Percentiles rank a stretch among this genome's conserved stretches.
Evolutionary conservation across 92 coral and sea anemone genomes (phyloP).

Genomic region (Metridium senile): DNA sequence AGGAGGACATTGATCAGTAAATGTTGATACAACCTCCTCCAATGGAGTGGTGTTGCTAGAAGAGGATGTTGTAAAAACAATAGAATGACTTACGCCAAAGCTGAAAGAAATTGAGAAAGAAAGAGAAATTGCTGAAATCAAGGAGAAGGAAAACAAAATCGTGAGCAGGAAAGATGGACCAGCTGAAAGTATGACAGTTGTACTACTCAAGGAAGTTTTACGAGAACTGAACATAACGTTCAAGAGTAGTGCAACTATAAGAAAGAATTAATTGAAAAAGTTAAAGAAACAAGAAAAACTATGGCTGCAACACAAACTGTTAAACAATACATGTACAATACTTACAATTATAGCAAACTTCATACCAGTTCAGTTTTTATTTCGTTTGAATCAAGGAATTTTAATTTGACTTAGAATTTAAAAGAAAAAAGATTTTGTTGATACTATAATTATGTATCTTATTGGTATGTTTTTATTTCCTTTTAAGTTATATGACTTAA

Average conservation of each 20-base stretch:
- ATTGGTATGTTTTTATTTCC: no score
- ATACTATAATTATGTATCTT: background rate
- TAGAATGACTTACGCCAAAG: background rate
- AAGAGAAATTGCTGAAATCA: background rate
- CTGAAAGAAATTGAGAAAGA: conserved; percentile 9
- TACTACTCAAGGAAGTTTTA: background rate
- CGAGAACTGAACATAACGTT: background rate
- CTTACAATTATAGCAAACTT: background rate
- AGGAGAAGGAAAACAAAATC: background rate
- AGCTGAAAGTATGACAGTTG: conserved; percentile 6
- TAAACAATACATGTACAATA: background rate
- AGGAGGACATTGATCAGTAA: background rate
- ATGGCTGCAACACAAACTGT: background rate
- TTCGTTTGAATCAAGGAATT: background rate
- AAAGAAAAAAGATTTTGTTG: background rate
- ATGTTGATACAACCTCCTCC: background rate
- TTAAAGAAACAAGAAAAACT: conserved; percentile 2
- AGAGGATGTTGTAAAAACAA: no score
- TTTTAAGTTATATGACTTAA: background rate
- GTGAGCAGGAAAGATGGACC: background rate
- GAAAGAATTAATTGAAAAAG: background rate
- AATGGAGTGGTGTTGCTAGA: no score
- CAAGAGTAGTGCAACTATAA: background rate
- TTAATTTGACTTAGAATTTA: background rate
- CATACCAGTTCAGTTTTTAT: no score